phyloP scores from a whole-genome alignment of 2,888 invertebrate genomes.

The Epicampocera succincta region DNA sequence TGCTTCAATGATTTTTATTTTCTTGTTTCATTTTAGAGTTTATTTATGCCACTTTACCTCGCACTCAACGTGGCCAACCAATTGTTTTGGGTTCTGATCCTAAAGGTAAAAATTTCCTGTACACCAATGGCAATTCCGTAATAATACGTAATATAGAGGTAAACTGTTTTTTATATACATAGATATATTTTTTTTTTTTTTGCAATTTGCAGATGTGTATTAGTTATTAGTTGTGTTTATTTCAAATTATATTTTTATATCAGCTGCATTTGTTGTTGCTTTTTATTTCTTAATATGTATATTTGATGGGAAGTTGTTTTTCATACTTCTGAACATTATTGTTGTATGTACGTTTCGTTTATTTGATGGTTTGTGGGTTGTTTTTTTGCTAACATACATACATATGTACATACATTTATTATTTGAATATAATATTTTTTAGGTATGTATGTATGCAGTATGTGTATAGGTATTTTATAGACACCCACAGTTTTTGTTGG shows the following conservation, averaged over 20 bases:
- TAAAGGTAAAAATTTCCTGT: conserved; percentile 97
- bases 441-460: too few species aligned
- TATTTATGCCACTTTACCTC: conserved; percentile 95
- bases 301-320: conserved; percentile 3
- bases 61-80: conserved; percentile 96
- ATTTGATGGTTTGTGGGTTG: conserved; percentile 48
- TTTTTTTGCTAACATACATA: conserved; percentile 2
- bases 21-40: conserved; percentile 85
- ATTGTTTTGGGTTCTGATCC: conserved; percentile 97
- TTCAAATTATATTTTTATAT: conserved; percentile 55
- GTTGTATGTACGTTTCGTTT: conserved; percentile 59
- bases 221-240: conserved; percentile 49
- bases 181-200: not conserved
- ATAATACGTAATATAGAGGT: conserved; percentile 97
- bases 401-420: not conserved
- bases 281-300: conserved; percentile 2
- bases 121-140: conserved; percentile 98
- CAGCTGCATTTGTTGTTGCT: conserved; percentile 52
- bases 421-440: too few species aligned
- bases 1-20: conserved; percentile 65
- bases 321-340: conserved; percentile 51
- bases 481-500: conserved; percentile 42
- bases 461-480: conserved; percentile 17
- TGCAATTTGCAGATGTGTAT: conserved; percentile 12
- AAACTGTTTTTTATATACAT: conserved; percentile 75